Percentiles rank a stretch among this genome's conserved stretches.
These are phyloP conservation scores for Hypercompe scribonia DNA, from an alignment of 2,888 invertebrate genomes.

Conservation along the genomic window DNA sequence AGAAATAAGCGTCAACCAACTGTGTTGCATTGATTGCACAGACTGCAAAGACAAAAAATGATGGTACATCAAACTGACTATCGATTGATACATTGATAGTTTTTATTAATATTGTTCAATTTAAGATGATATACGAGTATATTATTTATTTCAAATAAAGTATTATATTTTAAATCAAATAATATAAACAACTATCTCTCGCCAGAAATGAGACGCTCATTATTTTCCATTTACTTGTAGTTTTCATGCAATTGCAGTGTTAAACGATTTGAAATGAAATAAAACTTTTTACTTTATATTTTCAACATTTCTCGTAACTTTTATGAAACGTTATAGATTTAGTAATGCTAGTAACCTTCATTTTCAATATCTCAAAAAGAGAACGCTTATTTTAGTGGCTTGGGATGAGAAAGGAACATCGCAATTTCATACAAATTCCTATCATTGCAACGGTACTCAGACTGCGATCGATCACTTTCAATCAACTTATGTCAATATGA, in stretches of 20 bases:
- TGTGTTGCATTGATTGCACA: too few species aligned
- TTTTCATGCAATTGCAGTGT: background rate
- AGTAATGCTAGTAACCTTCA: slow-evolving; percentile 28
- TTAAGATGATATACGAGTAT: too few species aligned
- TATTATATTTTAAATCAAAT: too few species aligned
- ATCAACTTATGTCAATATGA: slow-evolving; percentile 54
- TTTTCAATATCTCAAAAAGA: slow-evolving; percentile 35
- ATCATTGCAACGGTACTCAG: slow-evolving; percentile 45
- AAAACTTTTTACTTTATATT: background rate
- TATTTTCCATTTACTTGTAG: background rate
- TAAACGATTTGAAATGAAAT: background rate
- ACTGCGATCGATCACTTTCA: slow-evolving; percentile 49
- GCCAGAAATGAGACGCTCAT: background rate
- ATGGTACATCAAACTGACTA: too few species aligned
- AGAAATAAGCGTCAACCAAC: background rate
- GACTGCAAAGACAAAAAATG: too few species aligned
- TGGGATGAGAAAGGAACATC: slow-evolving; percentile 42
- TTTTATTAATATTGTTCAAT: too few species aligned
- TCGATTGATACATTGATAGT: too few species aligned
- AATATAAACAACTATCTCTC: background rate
- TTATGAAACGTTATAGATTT: slow-evolving; percentile 21
- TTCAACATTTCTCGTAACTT: slow-evolving; percentile 16
- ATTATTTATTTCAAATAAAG: too few species aligned
- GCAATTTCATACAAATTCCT: slow-evolving; percentile 51
- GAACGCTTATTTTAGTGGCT: slow-evolving; percentile 37